Conservation (phyloP, 2,113 vertebrate genomes). For the Heterochromis multidens region DNA sequence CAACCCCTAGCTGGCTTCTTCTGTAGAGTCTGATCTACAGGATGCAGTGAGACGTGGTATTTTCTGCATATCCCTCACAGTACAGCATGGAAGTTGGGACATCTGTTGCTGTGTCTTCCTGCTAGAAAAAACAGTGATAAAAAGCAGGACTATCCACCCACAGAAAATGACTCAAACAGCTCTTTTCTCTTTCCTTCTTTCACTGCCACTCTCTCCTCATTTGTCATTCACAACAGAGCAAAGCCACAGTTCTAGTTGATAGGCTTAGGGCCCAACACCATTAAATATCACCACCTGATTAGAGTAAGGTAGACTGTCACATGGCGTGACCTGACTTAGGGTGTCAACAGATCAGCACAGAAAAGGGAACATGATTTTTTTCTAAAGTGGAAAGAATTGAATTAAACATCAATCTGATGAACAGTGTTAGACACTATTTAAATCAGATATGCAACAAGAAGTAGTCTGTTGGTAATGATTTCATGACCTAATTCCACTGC, state of each 20-base stretch:
- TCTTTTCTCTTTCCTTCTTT: slow-evolving; percentile 23
- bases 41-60: not conserved
- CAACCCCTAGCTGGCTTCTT: not conserved
- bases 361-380: not conserved
- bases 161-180: slow-evolving; percentile 35
- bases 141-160: slow-evolving; percentile 21
- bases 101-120: slow-evolving; percentile 51
- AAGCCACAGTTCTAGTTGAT: slow-evolving; percentile 57
- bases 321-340: not conserved
- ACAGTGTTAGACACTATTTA: not conserved
- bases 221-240: slow-evolving; percentile 27
- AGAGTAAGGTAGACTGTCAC: slow-evolving; percentile 43
- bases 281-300: slow-evolving; percentile 60
- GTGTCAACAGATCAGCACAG: slow-evolving; percentile 5
- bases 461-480: slow-evolving; percentile 4
- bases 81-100: slow-evolving; percentile 39
- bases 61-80: slow-evolving; percentile 28
- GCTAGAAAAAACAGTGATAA: slow-evolving; percentile 26
- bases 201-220: slow-evolving; percentile 7
- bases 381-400: not conserved
- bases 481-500: slow-evolving; percentile 23
- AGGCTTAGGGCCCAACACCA: slow-evolving; percentile 59
- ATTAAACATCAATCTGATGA: not conserved
- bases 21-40: not conserved
- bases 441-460: not conserved